Percentiles rank a stretch among this genome's conserved stretches.
These are phyloP conservation scores for Lasioglossum baleicum DNA, from an alignment of 1,140 invertebrate species.

Conservation along the genomic window DNA sequence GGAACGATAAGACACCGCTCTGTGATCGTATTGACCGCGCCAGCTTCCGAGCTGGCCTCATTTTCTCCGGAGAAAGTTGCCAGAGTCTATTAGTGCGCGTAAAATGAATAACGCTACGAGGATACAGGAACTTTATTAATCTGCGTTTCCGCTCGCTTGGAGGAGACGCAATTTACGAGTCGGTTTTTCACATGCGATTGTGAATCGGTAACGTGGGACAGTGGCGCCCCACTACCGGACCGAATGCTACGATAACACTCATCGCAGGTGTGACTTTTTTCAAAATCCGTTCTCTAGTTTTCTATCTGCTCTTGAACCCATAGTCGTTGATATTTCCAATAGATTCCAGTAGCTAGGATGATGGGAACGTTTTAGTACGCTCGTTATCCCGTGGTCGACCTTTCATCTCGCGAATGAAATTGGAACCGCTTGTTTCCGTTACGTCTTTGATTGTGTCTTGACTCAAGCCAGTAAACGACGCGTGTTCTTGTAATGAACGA, in stretches of 20 bases:
- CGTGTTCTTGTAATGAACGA: too few relatives aligned
- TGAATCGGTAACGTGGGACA: slow-evolving; percentile 72
- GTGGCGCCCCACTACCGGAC: slow-evolving; percentile 78
- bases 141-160: slow-evolving; percentile 32
- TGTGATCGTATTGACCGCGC: slow-evolving; percentile 26
- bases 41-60: not conserved
- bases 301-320: too few relatives aligned
- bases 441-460: not conserved
- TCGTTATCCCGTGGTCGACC: not conserved
- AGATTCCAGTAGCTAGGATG: too few relatives aligned
- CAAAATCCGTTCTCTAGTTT: slow-evolving; percentile 3
- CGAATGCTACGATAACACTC: slow-evolving; percentile 74
- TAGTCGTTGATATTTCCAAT: too few relatives aligned
- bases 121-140: slow-evolving; percentile 44
- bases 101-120: slow-evolving; percentile 30
- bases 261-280: slow-evolving; percentile 72
- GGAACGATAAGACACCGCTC: slow-evolving; percentile 11
- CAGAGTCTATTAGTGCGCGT: not conserved
- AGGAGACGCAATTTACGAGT: slow-evolving; percentile 40
- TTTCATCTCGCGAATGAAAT: not conserved
- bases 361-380: not conserved
- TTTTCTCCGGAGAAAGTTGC: not conserved
- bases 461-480: too few relatives aligned
- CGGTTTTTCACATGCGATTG: slow-evolving; percentile 67
- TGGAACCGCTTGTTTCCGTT: too few relatives aligned